These are phyloP conservation scores for Gymnosoma rotundatum DNA, from an alignment of 2,888 invertebrate species.

Conservation along the genomic window DNA sequence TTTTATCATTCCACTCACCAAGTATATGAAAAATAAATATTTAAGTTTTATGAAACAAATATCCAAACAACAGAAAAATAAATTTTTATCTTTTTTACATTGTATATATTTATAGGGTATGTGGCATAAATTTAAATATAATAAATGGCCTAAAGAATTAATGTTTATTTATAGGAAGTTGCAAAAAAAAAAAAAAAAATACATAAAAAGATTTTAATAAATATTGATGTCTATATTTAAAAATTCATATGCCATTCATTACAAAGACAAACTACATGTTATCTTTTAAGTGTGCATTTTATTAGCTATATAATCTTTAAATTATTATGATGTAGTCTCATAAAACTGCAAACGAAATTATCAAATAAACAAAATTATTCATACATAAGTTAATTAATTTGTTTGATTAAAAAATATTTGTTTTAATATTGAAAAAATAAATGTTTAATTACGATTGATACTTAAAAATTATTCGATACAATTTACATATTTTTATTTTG, in stretches of 20 bases:
- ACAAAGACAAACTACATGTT: conserved; percentile 24
- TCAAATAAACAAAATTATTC: neutral
- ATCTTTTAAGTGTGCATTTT: conserved; percentile 48
- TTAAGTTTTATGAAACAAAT: neutral
- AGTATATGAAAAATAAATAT: neutral
- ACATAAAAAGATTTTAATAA: conserved; percentile 27
- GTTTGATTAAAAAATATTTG: neutral
- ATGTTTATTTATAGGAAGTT: conserved; percentile 45
- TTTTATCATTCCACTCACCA: conserved; percentile 48
- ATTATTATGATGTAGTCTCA: neutral
- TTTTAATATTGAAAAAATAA: neutral
- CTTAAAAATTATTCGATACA: too few relatives aligned
- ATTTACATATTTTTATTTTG: too few relatives aligned
- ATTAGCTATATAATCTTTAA: conserved; percentile 9
- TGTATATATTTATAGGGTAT: neutral
- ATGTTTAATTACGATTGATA: too few relatives aligned
- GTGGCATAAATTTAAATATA: neutral
- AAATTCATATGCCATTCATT: conserved; percentile 18
- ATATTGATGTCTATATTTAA: conserved; percentile 11
- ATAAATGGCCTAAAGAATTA: neutral
- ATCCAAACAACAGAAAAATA: neutral
- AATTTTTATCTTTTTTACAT: neutral
- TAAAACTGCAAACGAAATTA: neutral
- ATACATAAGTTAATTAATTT: neutral
- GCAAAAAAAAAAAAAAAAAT: conserved; percentile 10